These are phyloP conservation scores for Cheilosia impressa DNA, from an alignment of 2,888 invertebrate genomes.

Conservation along the genomic window DNA sequence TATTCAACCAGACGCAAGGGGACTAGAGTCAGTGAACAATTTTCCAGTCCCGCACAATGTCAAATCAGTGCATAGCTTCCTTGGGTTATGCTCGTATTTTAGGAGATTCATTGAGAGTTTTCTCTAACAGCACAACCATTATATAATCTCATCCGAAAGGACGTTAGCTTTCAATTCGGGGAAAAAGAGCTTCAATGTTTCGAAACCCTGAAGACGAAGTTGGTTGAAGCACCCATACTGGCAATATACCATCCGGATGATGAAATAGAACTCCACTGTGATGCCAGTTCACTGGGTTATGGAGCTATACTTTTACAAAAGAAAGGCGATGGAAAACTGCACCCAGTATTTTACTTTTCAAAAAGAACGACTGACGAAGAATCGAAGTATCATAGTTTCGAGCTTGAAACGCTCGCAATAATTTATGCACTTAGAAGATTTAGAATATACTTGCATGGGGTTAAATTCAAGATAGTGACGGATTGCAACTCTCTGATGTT, in stretches of 20 bases:
- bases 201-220: slow-evolving; percentile 26
- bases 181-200: slow-evolving; percentile 28
- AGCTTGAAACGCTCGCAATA: slow-evolving; percentile 77
- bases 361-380: slow-evolving; percentile 35
- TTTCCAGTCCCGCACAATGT: not conserved
- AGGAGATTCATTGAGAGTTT: slow-evolving; percentile 19
- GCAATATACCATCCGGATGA: slow-evolving; percentile 12
- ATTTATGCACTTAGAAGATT: slow-evolving; percentile 75
- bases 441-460: slow-evolving; percentile 77
- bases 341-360: slow-evolving; percentile 49
- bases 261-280: slow-evolving; percentile 26
- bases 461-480: too few relatives aligned
- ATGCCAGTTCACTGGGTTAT: slow-evolving; percentile 33
- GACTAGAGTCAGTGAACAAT: not conserved
- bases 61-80: not conserved
- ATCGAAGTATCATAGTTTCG: slow-evolving; percentile 78
- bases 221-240: slow-evolving; percentile 28
- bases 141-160: slow-evolving; percentile 19
- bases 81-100: slow-evolving; percentile 25
- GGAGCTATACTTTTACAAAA: slow-evolving; percentile 29
- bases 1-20: not conserved
- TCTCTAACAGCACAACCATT: not conserved
- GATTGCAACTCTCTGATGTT: slow-evolving; percentile 44
- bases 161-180: slow-evolving; percentile 24
- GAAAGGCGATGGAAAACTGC: slow-evolving; percentile 23